Base-by-base conservation (phyloP, 2,797 vertebrate species). In the Salarias fasciatus region DNA sequence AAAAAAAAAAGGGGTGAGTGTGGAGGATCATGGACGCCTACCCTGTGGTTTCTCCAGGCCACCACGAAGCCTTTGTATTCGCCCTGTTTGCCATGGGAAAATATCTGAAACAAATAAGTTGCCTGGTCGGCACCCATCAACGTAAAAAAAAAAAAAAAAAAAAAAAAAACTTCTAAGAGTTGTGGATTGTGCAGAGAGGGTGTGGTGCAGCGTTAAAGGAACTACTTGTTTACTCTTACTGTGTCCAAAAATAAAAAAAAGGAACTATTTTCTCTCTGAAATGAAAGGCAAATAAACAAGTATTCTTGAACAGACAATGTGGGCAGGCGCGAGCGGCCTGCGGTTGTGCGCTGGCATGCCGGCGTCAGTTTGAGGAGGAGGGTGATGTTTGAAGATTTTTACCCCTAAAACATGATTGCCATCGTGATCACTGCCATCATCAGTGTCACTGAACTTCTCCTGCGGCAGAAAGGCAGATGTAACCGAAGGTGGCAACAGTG, bases 41-140 rank as follows among this genome's bases (percentile, higher is more conserved):
- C 73, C 67, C 86, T 83, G 92, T 54, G 90, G 92, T 90, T 89
- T 89, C 64, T 65, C 70, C 63, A 72, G 87, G 88, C 88, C 90
- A 87, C 90, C 88, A 86, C 86, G 83, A 86, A 90, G 87, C 77
- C 89, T 92, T 93, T 92, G 90, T 92, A 57, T 84, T 88, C 55
- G 15, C 53, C 70, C 74, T 59, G 72, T 92, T 88, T 84, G 87
- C 83, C 89, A 92, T 93, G 91, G 92, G 92, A 93, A 93, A 92
- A 89, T 91, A 90, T 90, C 86, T 88, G 84, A 91, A 89, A 93
- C 90, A 93, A 92, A 91, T 90, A 91, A 91, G 85, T 89, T 56
- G 82, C 86, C 88, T 70, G 58, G 82, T 82, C 63, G 68, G 85
- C 89, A 91, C 84, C 86, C 87, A 86, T 89, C 82, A 72, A 82